Evolutionary conservation across 2,888 invertebrate genomes (phyloP).

Genomic region (Nudaria mundana): DNA sequence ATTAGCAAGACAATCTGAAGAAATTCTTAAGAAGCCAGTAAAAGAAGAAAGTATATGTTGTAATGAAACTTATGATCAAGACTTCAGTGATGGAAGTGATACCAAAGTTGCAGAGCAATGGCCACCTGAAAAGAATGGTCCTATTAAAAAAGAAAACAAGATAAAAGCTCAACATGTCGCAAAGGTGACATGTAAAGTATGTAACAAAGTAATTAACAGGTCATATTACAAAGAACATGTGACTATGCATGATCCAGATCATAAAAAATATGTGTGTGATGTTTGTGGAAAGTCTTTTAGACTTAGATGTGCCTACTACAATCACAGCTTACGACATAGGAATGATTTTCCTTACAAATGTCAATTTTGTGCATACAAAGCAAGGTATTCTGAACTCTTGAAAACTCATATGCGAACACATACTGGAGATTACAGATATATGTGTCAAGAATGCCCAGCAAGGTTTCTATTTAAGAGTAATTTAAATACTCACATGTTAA

Average conservation of each 20-base stretch:
- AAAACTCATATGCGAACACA: conserved; percentile 56
- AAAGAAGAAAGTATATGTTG: conserved; percentile 31
- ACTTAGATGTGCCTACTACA: conserved; percentile 51
- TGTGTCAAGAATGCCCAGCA: conserved; percentile 60
- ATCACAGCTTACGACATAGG: conserved; percentile 51
- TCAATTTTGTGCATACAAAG: conserved; percentile 51
- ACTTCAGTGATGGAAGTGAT: conserved; percentile 32
- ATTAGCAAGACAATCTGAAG: conserved; percentile 47
- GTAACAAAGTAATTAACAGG: conserved; percentile 47
- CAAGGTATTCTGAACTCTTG: conserved; percentile 46
- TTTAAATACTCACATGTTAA: conserved; percentile 54
- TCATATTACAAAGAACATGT: conserved; percentile 56
- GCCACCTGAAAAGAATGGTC: conserved; percentile 11
- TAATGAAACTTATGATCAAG: conserved; percentile 24
- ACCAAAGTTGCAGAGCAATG: conserved; percentile 26
- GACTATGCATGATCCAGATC: conserved; percentile 55
- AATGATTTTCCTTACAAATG: conserved; percentile 57
- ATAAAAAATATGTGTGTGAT: conserved; percentile 56
- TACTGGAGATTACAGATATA: conserved; percentile 52
- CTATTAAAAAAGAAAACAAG: conserved; percentile 28
- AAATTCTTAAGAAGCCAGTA: conserved; percentile 40
- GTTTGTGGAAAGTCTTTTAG: conserved; percentile 58
- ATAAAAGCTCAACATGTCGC: conserved; percentile 32
- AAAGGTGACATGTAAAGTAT: conserved; percentile 48
- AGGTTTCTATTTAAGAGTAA: conserved; percentile 57